These are phyloP conservation scores for Hoplodrina ambigua DNA, from an alignment of 2,888 invertebrate genomes.

Conservation along the genomic window DNA sequence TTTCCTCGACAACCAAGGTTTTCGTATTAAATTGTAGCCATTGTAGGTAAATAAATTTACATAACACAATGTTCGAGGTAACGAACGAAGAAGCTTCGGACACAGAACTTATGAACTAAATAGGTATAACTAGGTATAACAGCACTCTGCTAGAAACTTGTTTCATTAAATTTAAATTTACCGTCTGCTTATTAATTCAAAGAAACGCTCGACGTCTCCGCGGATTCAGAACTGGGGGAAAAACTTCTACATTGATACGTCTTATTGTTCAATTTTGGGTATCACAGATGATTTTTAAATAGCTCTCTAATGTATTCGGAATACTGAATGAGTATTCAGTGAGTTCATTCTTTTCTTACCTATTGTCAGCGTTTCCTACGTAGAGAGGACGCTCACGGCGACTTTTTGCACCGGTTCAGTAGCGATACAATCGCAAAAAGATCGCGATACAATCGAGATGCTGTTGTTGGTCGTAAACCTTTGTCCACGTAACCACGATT, in stretches of 20 bases:
- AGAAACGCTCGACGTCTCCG: constrained; percentile 75
- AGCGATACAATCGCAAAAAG: no score
- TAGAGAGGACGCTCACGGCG: no score
- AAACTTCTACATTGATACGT: constrained; percentile 74
- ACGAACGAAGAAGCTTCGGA: constrained; percentile 68
- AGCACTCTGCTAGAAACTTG: constrained; percentile 80
- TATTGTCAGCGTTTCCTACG: constrained; percentile 15
- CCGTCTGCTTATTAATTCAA: constrained; percentile 85
- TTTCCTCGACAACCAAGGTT: constrained; percentile 38
- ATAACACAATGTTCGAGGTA: constrained; percentile 74
- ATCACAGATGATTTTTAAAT: constrained; percentile 63
- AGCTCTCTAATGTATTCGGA: constrained; percentile 54
- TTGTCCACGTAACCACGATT: no score
- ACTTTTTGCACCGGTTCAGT: no score
- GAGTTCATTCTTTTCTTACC: constrained; percentile 40
- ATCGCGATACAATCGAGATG: no score
- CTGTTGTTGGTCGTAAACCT: no score
- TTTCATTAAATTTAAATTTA: constrained; percentile 88
- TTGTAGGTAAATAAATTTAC: constrained; percentile 69
- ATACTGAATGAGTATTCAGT: constrained; percentile 42
- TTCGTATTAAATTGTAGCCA: constrained; percentile 65
- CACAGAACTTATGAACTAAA: constrained; percentile 73
- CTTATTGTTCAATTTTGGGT: constrained; percentile 71
- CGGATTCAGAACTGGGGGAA: constrained; percentile 69
- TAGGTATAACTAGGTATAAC: constrained; percentile 76